Percentiles rank a stretch among this genome's conserved stretches.
Conservation (phyloP, 2,888 invertebrate genomes). For the Emesis russula region DNA sequence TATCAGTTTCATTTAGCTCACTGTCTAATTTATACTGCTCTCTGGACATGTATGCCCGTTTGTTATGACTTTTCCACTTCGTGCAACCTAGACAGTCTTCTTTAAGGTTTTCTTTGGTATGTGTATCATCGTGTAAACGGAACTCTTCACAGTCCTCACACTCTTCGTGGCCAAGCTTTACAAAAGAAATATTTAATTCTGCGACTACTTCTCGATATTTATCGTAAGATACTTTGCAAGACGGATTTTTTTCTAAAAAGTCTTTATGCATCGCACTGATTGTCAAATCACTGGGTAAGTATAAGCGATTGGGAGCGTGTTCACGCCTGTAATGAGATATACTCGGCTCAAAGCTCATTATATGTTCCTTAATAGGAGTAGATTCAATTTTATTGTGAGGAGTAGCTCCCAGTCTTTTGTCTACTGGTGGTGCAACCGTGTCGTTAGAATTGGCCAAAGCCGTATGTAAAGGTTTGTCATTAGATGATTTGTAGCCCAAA, state of each 20-base stretch:
- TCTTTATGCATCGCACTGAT: slow-evolving; percentile 46
- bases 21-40: slow-evolving; percentile 56
- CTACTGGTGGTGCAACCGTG: slow-evolving; percentile 46
- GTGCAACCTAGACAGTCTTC: slow-evolving; percentile 59
- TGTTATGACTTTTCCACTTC: slow-evolving; percentile 47
- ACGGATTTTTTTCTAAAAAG: slow-evolving; percentile 51
- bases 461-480: slow-evolving; percentile 51
- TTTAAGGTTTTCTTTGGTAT: slow-evolving; percentile 62
- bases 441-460: slow-evolving; percentile 49
- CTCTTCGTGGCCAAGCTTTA: slow-evolving; percentile 67
- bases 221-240: slow-evolving; percentile 54
- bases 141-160: slow-evolving; percentile 68
- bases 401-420: slow-evolving; percentile 51
- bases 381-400: slow-evolving; percentile 53
- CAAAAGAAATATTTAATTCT: slow-evolving; percentile 68
- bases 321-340: slow-evolving; percentile 80
- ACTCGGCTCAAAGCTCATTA: slow-evolving; percentile 69
- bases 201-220: slow-evolving; percentile 49
- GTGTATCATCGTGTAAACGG: slow-evolving; percentile 55
- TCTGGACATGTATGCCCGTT: slow-evolving; percentile 47
- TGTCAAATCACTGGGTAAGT: slow-evolving; percentile 63
- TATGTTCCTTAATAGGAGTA: slow-evolving; percentile 56
- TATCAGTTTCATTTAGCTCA: slow-evolving; percentile 43
- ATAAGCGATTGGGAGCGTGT: slow-evolving; percentile 79
- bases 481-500: slow-evolving; percentile 49